phyloP scores from a whole-genome alignment of 2,888 invertebrate genomes.

The Lathronympha strigana region DNA sequence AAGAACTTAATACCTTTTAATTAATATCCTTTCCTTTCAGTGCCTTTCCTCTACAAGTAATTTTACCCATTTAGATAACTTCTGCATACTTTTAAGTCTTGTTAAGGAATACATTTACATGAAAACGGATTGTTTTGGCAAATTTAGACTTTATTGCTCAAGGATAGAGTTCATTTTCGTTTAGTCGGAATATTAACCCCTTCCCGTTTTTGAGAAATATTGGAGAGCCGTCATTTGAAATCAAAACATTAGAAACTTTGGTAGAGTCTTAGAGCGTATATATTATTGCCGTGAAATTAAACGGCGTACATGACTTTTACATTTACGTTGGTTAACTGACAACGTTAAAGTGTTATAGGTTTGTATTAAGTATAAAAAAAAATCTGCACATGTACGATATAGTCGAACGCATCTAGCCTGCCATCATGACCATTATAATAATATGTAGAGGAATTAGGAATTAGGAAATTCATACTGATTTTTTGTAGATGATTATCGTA shows the following conservation, averaged over 20 bases:
- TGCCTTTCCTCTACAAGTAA: slow-evolving; percentile 50
- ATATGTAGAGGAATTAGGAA: too few relatives aligned
- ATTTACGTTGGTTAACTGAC: too few relatives aligned
- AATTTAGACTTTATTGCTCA: slow-evolving; percentile 42
- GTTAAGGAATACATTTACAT: slow-evolving; percentile 32
- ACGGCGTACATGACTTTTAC: slow-evolving; percentile 50
- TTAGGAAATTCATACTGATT: too few relatives aligned
- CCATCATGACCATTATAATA: too few relatives aligned
- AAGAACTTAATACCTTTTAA: slow-evolving; percentile 52
- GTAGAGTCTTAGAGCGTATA: slow-evolving; percentile 55
- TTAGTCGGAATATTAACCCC: slow-evolving; percentile 44
- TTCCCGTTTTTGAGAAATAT: slow-evolving; percentile 66
- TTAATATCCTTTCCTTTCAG: slow-evolving; percentile 61
- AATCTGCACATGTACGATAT: too few relatives aligned
- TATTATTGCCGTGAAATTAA: slow-evolving; percentile 42
- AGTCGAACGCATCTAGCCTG: too few relatives aligned
- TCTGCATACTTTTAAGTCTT: slow-evolving; percentile 56
- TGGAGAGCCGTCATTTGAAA: slow-evolving; percentile 77
- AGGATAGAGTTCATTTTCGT: slow-evolving; percentile 32
- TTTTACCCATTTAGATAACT: slow-evolving; percentile 65
- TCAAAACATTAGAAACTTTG: slow-evolving; percentile 71
- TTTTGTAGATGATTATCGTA: too few relatives aligned
- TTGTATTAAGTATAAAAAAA: too few relatives aligned
- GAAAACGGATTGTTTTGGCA: not conserved
- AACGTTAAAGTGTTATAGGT: too few relatives aligned